phyloP scores from a whole-genome alignment of 1,140 invertebrate species.

The Polypedilum pembai region DNA sequence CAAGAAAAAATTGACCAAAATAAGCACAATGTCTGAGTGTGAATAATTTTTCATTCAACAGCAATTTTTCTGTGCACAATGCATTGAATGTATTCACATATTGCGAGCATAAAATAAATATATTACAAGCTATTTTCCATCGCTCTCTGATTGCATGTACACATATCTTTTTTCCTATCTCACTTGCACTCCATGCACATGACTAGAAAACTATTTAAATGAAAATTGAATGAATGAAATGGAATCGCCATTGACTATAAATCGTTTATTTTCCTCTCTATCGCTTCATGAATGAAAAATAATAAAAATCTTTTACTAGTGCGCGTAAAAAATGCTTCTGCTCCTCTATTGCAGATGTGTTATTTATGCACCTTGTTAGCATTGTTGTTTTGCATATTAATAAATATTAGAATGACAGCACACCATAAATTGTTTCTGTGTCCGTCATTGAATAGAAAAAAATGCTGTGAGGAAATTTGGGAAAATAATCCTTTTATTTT shows the following conservation, averaged over 20 bases:
- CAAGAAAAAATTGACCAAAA: neutral
- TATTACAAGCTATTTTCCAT: constrained; percentile 3
- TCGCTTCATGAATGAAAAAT: too few species aligned
- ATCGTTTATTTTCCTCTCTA: constrained; percentile 2
- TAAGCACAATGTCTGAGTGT: constrained; percentile 8
- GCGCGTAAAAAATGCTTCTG: too few species aligned
- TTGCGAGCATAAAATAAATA: neutral
- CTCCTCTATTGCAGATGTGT: too few species aligned
- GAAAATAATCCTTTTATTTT: too few species aligned
- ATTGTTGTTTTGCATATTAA: too few species aligned
- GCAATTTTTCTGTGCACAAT: neutral
- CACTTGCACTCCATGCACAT: neutral
- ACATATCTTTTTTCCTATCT: neutral
- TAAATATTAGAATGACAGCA: too few species aligned
- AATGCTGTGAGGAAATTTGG: too few species aligned
- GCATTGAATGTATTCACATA: neutral
- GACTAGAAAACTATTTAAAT: neutral
- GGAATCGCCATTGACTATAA: constrained; percentile 14
- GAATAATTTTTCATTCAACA: constrained; percentile 25
- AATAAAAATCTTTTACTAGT: too few species aligned
- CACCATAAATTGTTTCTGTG: too few species aligned
- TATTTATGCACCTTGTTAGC: too few species aligned
- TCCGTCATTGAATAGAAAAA: too few species aligned
- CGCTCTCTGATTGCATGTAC: neutral
- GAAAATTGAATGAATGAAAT: neutral